Evolutionary conservation across 2,888 invertebrate genomes (phyloP), one percentile per base, ranked within the genome.

Genomic region (Diarsia rubi): DNA sequence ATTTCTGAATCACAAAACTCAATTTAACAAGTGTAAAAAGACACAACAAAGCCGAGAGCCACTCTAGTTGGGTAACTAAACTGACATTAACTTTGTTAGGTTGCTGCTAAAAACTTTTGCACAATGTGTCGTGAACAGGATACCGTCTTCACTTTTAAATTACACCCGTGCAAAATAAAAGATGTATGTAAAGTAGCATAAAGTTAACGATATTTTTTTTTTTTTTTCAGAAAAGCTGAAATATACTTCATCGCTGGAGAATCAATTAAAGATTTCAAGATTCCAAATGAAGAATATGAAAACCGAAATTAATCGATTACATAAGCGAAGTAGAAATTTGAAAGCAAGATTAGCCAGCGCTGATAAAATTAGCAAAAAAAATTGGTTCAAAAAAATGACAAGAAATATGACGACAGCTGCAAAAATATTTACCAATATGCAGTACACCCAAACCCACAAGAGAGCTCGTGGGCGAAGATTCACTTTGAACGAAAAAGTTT

Each of bases 201-300:
- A 19, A 47, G 19, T 21, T 19, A 47, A 11, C 6, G 21, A 47
- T n/a, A n/a, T 47, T 6, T 47, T 21, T 21, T 19, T 47, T 8
- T 21, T 47, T 47, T 47, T 62, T 37, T 42, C 62, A 62, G 62
- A 19, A 24, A 57, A 44, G 21, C 31, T 31, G 31, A 21, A n/a
- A 66, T 37, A 21, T 52, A 37, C 31, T 49, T 66, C n/a, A n/a
- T 66, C 16, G 8, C 49, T 66, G 49, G 49, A 49, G 31, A 49
- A 37, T 49, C 31, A 66, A 66, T 49, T 66, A n/a, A 66, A 66
- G 14, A 52, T 66, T 49, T 44, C 49, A 66, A 66, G 31, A 66
- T 66, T 37, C 49, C 49, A 66, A 14, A 66, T 66, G n/a, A 64
- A 64, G 64, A 49, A 66, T 37, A 31, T 66, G 49, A 66, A 66